These are phyloP conservation scores for Micoletzkya japonica DNA, from an alignment of 2,888 invertebrate species.

Conservation along the genomic window DNA sequence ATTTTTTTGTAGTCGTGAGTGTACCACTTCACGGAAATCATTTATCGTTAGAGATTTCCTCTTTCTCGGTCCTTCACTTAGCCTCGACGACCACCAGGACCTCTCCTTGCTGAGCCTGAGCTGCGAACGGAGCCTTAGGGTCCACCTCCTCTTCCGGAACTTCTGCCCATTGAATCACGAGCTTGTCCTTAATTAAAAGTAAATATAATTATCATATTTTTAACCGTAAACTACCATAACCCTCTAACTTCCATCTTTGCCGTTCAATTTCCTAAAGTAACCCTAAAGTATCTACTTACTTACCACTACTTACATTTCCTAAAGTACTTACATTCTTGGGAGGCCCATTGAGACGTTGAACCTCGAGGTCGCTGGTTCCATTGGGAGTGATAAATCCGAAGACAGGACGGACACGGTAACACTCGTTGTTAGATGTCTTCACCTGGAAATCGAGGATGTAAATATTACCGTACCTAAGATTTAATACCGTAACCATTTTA, in stretches of 20 bases:
- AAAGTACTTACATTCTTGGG: constrained; percentile 21
- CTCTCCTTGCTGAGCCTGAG: constrained; percentile 45
- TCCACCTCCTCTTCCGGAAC: constrained; percentile 47
- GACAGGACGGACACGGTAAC: constrained; percentile 21
- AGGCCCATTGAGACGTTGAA: constrained; percentile 12
- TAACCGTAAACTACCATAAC: no score
- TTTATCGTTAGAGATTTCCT: no score
- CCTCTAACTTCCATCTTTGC: no score
- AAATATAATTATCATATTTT: no score
- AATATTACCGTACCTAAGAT: not conserved
- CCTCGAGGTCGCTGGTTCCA: not conserved
- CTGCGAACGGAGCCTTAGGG: constrained; percentile 47
- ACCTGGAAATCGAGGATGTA: constrained; percentile 8
- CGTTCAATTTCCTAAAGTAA: no score
- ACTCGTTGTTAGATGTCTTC: constrained; percentile 23
- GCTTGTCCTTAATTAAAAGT: constrained; percentile 2
- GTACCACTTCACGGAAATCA: no score
- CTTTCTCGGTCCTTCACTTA: no score
- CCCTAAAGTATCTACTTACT: no score
- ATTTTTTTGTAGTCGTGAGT: no score
- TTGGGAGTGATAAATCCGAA: constrained; percentile 18
- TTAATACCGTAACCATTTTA: not conserved
- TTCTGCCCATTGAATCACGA: constrained; percentile 20
- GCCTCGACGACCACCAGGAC: constrained; percentile 40
- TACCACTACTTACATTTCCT: no score